Evolutionary conservation across 2,113 vertebrate species (phyloP).

Genomic region (Saimiri boliviensis): DNA sequence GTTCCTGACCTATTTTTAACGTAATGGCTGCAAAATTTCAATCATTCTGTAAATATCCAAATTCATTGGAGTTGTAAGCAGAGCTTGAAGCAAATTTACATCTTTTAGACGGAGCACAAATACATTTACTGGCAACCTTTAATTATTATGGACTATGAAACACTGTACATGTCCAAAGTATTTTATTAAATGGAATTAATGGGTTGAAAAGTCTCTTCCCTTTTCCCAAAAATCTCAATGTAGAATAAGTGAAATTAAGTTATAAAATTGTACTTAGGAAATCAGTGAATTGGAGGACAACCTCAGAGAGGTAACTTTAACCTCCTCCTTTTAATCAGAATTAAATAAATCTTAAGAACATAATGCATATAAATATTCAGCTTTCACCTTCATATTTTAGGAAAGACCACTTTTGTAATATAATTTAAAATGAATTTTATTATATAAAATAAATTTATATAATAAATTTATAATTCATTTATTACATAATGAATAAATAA

Average conservation of each 20-base stretch:
- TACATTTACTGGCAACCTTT: constrained; percentile 60
- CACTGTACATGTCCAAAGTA: constrained; percentile 36
- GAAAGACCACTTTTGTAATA: not conserved
- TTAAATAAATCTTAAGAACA: constrained; percentile 36
- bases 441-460: too few relatives aligned
- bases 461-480: too few relatives aligned
- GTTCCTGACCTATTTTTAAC: constrained; percentile 2
- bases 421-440: not conserved
- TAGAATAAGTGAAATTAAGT: constrained; percentile 43
- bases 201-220: constrained; percentile 13
- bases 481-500: too few relatives aligned
- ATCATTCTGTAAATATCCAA: constrained; percentile 56
- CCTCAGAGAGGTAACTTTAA: constrained; percentile 22
- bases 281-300: constrained; percentile 36
- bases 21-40: not conserved
- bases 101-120: constrained; percentile 61
- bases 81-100: constrained; percentile 52
- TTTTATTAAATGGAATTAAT: constrained; percentile 69
- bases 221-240: constrained; percentile 47
- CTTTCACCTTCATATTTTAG: not conserved
- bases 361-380: not conserved
- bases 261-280: constrained; percentile 65
- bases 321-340: not conserved
- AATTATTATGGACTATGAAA: constrained; percentile 61
- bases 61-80: not conserved